Conservation (phyloP, 2,888 invertebrate genomes). For the Aquatica leii region DNA sequence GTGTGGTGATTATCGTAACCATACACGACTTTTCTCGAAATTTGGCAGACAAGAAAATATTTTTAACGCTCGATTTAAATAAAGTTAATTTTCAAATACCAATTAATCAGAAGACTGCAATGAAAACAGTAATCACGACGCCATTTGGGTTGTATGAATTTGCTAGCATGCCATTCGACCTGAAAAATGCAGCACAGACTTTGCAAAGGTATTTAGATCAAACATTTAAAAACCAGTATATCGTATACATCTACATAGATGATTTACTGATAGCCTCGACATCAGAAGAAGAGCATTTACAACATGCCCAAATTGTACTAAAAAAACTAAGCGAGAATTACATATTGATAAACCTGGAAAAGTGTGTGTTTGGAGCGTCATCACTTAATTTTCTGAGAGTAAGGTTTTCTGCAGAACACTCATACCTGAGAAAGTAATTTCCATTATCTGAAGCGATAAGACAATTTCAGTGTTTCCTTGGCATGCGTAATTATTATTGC, state of each 20-base stretch:
- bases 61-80: constrained; percentile 35
- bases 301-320: constrained; percentile 47
- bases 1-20: constrained; percentile 46
- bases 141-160: constrained; percentile 45
- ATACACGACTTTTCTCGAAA: no score
- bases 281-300: constrained; percentile 39
- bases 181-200: constrained; percentile 53
- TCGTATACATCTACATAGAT: no score
- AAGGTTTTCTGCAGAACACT: constrained; percentile 45
- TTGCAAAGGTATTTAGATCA: constrained; percentile 14
- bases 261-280: constrained; percentile 46
- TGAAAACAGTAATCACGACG: constrained; percentile 11
- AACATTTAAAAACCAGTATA: not conserved
- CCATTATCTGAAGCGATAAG: constrained; percentile 42
- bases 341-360: no score
- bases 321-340: no score
- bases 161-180: constrained; percentile 51
- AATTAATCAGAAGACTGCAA: constrained; percentile 41
- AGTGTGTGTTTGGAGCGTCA: no score
- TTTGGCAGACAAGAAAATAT: not conserved
- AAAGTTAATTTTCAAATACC: constrained; percentile 54
- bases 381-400: no score
- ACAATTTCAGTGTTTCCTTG: constrained; percentile 45
- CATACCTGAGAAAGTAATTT: constrained; percentile 47
- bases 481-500: constrained; percentile 53